Base-by-base conservation (phyloP, 2,888 invertebrate species). In the Fissipunctia ypsillon region DNA sequence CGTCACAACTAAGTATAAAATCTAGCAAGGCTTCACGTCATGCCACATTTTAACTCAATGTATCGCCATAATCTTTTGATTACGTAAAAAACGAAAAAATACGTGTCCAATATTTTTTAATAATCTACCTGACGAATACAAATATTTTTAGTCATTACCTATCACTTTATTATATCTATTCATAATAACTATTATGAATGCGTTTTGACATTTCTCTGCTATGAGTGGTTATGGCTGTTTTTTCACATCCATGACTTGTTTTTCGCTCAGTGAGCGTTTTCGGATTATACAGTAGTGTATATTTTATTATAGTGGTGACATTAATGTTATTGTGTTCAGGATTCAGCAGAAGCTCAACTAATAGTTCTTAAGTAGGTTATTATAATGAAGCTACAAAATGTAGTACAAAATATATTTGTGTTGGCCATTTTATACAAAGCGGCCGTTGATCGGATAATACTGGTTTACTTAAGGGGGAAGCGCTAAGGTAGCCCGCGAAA, bases 371-470 rank as follows among this genome's bases (percentile, higher is more conserved):
- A 64, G 48, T 67, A 70, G 56, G 56, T 68, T 41, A 73, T 63
- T 63, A 56, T 5, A 59, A 54, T 50, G 35, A 64, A 67, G 35
- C 54, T 83, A 70, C 56, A 57, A 60, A 82, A 73, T 65, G 57
- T 60, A 54, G 69, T 81, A 70, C 79, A 76, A 80, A 78, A 69
- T 69, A 52, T 41, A 67, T 45, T 63, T 52, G 19, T 50, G 50
- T 59, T 25, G 10, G n/a, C 22, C 12, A 19, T 43, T 61, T 57
- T 50, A 73, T 56, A 56, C 19, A 31, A 60, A 48, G 67, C 41
- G n/a, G 31, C 31, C 22, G 48, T 56, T 66, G 12, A 54, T 80
- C 64, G 52, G 57, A 52, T 61, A n/a, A 45, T 68, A 52, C 56
- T 65, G 65, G 14, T 65, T 69, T 69, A 76, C 59, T 56, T 48